Evolutionary conservation across 30 jellyfish, hydroid and myxozoan species (phyloP).

Genomic region (Mastigias papua): DNA sequence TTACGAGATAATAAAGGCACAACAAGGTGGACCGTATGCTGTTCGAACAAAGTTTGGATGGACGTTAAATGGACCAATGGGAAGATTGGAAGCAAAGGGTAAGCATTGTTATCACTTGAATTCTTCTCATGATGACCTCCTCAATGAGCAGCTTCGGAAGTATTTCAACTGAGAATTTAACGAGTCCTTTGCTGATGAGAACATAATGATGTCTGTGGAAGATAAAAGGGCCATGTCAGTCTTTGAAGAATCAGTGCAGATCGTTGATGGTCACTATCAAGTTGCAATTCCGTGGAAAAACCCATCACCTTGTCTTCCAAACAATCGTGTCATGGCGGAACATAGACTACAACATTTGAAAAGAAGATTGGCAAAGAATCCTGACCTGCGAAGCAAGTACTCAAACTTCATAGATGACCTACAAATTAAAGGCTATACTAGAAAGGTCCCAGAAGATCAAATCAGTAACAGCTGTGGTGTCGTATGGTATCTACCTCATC

Average conservation of each 20-base stretch:
- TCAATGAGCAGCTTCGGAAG: conserved; percentile 28
- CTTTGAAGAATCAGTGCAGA: conserved; percentile 26
- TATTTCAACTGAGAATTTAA: conserved; percentile 48
- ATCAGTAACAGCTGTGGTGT: conserved; percentile 1
- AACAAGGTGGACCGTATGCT: conserved; percentile 65
- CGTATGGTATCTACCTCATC: conserved; percentile 6
- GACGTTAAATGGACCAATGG: conserved; percentile 72
- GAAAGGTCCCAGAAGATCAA: conserved; percentile 49
- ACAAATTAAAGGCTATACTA: conserved; percentile 9
- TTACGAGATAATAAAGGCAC: conserved; percentile 8
- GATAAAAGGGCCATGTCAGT: conserved; percentile 18
- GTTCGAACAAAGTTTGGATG: conserved; percentile 67
- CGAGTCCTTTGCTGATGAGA: conserved; percentile 9
- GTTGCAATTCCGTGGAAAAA: conserved; percentile 60
- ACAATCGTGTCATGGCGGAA: conserved; percentile 41
- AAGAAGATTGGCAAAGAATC: conserved; percentile 21
- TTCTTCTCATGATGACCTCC: neutral
- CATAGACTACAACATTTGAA: conserved; percentile 13
- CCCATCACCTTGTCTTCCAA: conserved; percentile 29
- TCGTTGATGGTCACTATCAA: conserved; percentile 61
- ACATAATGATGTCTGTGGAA: conserved; percentile 31
- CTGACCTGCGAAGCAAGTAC: conserved; percentile 16
- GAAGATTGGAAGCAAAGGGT: neutral
- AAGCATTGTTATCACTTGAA: neutral
- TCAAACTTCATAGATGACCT: conserved; percentile 54